A percentile compares a stretch with the other conserved stretches of the same genome.
Evolutionary conservation across 2,888 invertebrate species (phyloP).

Genomic region (Priocnemis perturbator): DNA sequence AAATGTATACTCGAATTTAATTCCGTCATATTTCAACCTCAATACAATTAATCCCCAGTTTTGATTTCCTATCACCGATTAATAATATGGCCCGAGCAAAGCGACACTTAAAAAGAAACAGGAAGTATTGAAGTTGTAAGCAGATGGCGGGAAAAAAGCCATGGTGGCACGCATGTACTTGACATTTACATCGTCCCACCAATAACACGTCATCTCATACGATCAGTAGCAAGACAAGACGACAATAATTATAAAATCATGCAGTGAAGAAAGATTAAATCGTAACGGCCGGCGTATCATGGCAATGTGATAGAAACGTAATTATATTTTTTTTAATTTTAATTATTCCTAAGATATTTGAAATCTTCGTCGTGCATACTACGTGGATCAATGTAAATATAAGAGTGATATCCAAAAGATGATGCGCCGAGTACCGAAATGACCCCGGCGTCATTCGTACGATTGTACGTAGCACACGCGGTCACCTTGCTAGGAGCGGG

Average conservation of each 20-base stretch:
- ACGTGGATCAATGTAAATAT: constrained; percentile 60
- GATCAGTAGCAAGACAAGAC: background rate
- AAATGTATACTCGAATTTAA: constrained; percentile 56
- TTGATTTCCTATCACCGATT: too few relatives aligned
- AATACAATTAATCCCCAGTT: too few relatives aligned
- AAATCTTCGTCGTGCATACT: constrained; percentile 52
- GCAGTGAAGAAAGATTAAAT: background rate
- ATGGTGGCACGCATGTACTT: too few relatives aligned
- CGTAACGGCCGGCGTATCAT: background rate
- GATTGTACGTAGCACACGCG: constrained; percentile 43
- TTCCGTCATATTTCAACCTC: constrained; percentile 29
- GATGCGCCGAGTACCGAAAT: constrained; percentile 61
- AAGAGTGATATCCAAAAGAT: constrained; percentile 48
- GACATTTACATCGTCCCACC: too few relatives aligned
- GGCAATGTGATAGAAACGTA: background rate
- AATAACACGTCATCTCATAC: too few relatives aligned
- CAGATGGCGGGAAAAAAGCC: background rate
- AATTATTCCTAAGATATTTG: background rate
- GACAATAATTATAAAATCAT: background rate
- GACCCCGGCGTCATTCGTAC: constrained; percentile 61
- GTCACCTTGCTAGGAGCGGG: constrained; percentile 28
- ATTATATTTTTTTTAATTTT: background rate
- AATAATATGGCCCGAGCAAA: too few relatives aligned
- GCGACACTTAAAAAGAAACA: background rate
- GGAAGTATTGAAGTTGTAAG: background rate